phyloP scores from a whole-genome alignment of 2,113 vertebrate genomes.

The Gallinago jamesoni region DNA sequence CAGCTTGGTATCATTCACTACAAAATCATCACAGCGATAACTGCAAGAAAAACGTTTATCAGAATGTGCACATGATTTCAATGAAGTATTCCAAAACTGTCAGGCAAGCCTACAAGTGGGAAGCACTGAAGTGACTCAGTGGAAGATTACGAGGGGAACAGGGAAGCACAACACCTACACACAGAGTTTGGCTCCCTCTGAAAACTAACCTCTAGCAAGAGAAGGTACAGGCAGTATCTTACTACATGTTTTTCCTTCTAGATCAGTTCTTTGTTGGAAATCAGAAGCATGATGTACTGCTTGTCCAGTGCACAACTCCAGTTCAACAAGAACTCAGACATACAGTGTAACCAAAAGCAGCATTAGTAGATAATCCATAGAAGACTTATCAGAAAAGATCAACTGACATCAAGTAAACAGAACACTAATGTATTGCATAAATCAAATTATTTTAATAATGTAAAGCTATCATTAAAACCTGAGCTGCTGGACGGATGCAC shows the following conservation, averaged over 20 bases:
- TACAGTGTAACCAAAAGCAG: not conserved
- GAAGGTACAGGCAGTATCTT: not conserved
- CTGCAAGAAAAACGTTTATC: constrained; percentile 74
- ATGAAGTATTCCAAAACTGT: not conserved
- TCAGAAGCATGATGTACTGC: not conserved
- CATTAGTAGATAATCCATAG: not conserved
- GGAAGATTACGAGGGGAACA: not conserved
- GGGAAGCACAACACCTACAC: not conserved
- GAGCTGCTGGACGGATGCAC: not conserved
- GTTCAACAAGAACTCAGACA: not conserved
- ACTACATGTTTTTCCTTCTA: not conserved
- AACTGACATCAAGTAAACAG: not conserved
- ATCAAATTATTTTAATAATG: not conserved
- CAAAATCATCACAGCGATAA: constrained; percentile 98
- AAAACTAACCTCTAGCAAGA: not conserved
- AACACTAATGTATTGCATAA: not conserved
- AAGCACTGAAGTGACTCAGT: not conserved
- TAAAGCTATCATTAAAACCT: not conserved
- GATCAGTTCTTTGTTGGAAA: not conserved
- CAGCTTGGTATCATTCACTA: constrained; percentile 95
- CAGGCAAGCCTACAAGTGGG: not conserved
- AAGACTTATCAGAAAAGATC: not conserved
- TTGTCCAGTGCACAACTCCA: not conserved
- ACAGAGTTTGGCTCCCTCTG: not conserved
- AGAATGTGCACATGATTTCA: not conserved